Base-by-base conservation (phyloP, 2,888 invertebrate species). In the Nipponacmea schrenckii region DNA sequence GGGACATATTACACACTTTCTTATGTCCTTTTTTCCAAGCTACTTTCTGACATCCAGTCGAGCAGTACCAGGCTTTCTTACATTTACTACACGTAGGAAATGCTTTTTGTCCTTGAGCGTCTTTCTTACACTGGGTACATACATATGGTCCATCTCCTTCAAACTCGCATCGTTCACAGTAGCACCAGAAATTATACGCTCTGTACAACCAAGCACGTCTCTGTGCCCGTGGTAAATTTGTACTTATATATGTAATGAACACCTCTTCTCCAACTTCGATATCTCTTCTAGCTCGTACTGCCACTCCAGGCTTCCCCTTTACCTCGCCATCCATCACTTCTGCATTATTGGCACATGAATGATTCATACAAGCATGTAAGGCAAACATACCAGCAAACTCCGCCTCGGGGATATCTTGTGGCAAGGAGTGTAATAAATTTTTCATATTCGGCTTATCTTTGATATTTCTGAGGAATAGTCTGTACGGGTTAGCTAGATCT, bases 21-120 rank as follows among this genome's bases (percentile, higher is more conserved):
- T 83, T 84, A 75, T 84, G 84, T 62, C 84, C 84, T 48, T 78
- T 78, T 74, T 82, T 83, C 84, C 84, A 84, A 14, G 81, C 78
- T 8, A 72, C 65, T 69, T 82, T 83, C 77, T 84, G 84, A 56
- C 84, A 84, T 17, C 69, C 68, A 3, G 78, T 67, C 0, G 82
- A 80, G 70, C 84, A 84, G 68, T 84, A 84, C 83, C 83, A 84
- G 2, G 83, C 82, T 39, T 74, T 69, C 65, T 79, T 79, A 72
- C 84, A 84, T 69, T 80, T 79, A 12, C 82, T 80, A 70, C 84
- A 84, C 7, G 77, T 78, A 63, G 72, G 68, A 63, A 78, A 75
- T 39, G 65, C 63, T 62, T 74, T 74, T 5, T 75, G 77, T 8
- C 76, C 73, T 20, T 68, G 70, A 0, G 80, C 76, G 3, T 69